Evolutionary conservation across 2,888 invertebrate species (phyloP), one percentile per base, ranked within the genome.

Genomic region (Oscheius sp.): DNA sequence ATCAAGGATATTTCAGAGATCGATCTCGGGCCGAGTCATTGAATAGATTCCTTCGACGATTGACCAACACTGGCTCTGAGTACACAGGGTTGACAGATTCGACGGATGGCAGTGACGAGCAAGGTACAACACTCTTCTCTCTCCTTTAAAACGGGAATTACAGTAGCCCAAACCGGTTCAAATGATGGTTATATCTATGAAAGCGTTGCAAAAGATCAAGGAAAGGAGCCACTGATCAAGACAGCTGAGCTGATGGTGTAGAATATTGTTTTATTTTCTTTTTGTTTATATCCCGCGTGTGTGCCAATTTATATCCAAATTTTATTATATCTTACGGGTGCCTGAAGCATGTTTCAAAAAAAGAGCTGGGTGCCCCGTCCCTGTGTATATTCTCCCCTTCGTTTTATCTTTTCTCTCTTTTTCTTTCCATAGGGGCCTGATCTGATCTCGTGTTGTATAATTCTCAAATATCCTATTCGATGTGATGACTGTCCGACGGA

Each of bases 61-160:
- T 66, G 29, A 49, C 29, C 7, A 46, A 52, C 27, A 52, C 49
- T 9, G 61, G 61, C 43, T 52, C 66, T 7, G 66, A 66, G 7
- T 66, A 66, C 21, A 46, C 66, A 2, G 66, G 66, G 7, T 29
- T 66, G n/a, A 35, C 49, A n/a, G 66, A 66, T n/a, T 52, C 49
- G n/a, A 52, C 66, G 29, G 66, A 66, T 27, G 49, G 66, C 27
- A 66, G 66, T 29, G 66, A 66, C 27, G 66, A 66, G 25, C 49
- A 35, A 52, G 52, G 52, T 52, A 64, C 18, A 12, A 1, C 55
- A 6, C 6, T 49, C 35, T 9, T 9, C 35, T 35, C 21, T 13
- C 21, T 49, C 21, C 21, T 2, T 49, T 7, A 7, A 49, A 7
- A 3, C 16, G 3, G 6, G 2, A 7, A 3, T 49, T 49, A 2